phyloP scores from a whole-genome alignment of 1,140 invertebrate species.

The Anoplolepis gracilipes region DNA sequence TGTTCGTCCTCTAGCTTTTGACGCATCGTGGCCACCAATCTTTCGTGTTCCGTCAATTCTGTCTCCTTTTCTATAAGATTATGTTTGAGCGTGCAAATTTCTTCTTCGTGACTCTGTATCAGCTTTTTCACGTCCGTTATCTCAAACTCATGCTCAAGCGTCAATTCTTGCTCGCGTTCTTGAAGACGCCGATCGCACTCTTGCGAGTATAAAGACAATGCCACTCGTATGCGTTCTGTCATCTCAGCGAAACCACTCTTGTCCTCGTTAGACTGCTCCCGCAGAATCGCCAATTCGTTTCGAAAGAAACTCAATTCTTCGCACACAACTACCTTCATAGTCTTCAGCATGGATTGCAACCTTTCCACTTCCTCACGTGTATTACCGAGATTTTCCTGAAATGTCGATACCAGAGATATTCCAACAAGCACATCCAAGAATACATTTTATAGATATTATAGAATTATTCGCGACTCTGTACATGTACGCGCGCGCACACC shows the following conservation, averaged over 20 bases:
- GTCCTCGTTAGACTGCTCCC: constrained; percentile 85
- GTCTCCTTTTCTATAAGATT: constrained; percentile 79
- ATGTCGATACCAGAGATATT: constrained; percentile 55
- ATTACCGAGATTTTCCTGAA: constrained; percentile 85
- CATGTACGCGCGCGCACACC: background rate
- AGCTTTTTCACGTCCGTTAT: constrained; percentile 87
- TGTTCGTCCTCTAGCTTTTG: constrained; percentile 84
- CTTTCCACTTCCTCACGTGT: constrained; percentile 83
- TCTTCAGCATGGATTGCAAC: constrained; percentile 77
- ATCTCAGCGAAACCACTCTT: constrained; percentile 86
- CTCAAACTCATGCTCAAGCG: constrained; percentile 89
- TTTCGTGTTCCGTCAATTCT: constrained; percentile 77
- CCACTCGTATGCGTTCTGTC: constrained; percentile 86
- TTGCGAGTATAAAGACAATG: constrained; percentile 85
- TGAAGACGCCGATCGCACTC: constrained; percentile 86
- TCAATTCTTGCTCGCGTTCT: constrained; percentile 87
- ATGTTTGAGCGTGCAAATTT: constrained; percentile 84
- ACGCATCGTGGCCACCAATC: constrained; percentile 76
- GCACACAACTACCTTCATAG: constrained; percentile 76
- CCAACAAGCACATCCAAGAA: constrained; percentile 3
- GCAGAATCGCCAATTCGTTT: constrained; percentile 87
- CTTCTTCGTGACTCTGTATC: constrained; percentile 86
- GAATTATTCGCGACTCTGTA: constrained; percentile 24
- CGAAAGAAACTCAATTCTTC: constrained; percentile 87
- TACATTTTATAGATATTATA: background rate